Evolutionary conservation across 2,113 vertebrate genomes (phyloP).

Genomic region (Tichodroma muraria): DNA sequence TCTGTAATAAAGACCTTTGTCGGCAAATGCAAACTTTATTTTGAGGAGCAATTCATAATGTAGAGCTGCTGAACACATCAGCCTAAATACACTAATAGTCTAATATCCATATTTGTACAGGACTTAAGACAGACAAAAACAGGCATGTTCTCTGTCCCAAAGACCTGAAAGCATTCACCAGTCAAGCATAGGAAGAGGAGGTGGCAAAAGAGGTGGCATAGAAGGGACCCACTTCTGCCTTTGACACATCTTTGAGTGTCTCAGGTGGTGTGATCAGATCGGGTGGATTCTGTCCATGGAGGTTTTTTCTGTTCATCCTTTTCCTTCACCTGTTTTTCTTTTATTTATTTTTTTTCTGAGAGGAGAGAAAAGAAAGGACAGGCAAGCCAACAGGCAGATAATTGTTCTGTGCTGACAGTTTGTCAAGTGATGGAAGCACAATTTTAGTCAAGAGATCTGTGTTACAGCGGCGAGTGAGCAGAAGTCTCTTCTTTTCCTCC

Average conservation of each 20-base stretch:
- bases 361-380: neutral
- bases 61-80: constrained; percentile 7
- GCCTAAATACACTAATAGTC: constrained; percentile 11
- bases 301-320: neutral
- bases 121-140: neutral
- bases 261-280: neutral
- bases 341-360: neutral
- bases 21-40: neutral
- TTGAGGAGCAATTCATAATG: constrained; percentile 46
- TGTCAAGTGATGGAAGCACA: constrained; percentile 8
- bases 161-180: neutral
- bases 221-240: neutral
- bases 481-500: constrained; percentile 34
- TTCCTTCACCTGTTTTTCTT: neutral
- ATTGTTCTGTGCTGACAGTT: constrained; percentile 35
- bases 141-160: neutral
- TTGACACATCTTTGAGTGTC: neutral
- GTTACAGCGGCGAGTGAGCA: neutral
- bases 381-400: neutral
- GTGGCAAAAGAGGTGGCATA: neutral
- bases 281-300: neutral
- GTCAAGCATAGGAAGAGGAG: neutral
- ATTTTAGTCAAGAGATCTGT: constrained; percentile 11
- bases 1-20: constrained; percentile 38
- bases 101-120: constrained; percentile 31